Conservation (phyloP, 2,888 invertebrate genomes). For the Loripinus fragilis region DNA sequence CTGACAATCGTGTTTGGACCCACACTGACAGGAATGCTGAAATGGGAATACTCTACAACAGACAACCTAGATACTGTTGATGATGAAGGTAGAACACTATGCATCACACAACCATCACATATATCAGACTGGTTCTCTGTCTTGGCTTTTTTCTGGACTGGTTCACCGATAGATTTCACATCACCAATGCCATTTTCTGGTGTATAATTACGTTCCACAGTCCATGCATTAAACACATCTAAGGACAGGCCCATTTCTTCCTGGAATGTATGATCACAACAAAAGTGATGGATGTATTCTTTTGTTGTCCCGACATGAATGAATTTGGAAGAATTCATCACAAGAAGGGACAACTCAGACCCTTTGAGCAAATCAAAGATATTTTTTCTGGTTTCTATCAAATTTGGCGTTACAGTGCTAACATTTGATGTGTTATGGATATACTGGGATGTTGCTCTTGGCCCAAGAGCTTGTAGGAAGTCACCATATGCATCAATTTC, state of each 20-base stretch:
- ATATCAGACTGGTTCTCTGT: conserved; percentile 45
- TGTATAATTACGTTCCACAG: not conserved
- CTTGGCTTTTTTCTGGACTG: conserved; percentile 29
- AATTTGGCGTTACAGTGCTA: conserved; percentile 67
- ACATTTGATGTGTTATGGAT: conserved; percentile 78
- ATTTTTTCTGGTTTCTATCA: conserved; percentile 73
- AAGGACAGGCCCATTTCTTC: conserved; percentile 71
- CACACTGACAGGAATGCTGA: conserved; percentile 75
- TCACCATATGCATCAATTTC: conserved; percentile 85
- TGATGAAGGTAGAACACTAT: conserved; percentile 70
- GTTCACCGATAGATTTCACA: not conserved
- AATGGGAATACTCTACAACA: conserved; percentile 83
- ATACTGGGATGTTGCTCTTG: conserved; percentile 75
- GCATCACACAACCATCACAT: conserved; percentile 78
- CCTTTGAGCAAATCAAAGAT: conserved; percentile 78
- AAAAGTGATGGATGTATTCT: conserved; percentile 80
- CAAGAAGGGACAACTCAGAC: conserved; percentile 78
- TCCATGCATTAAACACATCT: conserved; percentile 75
- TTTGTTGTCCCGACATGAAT: conserved; percentile 84
- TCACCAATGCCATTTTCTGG: conserved; percentile 6
- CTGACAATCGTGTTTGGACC: conserved; percentile 81
- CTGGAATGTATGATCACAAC: conserved; percentile 71
- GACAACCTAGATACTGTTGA: conserved; percentile 65
- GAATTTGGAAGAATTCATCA: conserved; percentile 83
- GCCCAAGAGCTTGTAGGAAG: conserved; percentile 84